Base-by-base conservation (phyloP, 2,113 vertebrate species). In the Pygoscelis adeliae region DNA sequence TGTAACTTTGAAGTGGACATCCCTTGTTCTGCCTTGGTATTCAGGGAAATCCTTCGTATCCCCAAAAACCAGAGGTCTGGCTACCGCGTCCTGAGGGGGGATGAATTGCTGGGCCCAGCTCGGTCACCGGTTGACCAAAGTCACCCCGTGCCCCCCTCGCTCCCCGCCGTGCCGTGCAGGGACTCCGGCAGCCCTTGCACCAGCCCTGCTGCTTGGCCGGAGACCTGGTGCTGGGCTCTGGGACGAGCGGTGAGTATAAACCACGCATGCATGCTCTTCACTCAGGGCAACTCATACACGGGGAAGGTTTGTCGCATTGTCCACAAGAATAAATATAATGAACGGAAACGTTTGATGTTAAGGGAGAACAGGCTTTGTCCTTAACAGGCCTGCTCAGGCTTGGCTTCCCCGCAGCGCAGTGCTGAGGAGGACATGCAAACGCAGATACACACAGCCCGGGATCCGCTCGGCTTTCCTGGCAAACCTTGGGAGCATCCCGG, bases 111-210 rank as follows among this genome's bases (percentile, higher is more conserved):
- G 20, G 55, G 55, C 19, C 26, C 19, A 15, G 47, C 19, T 40
- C 0, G 0, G 19, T 44, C 59, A 12, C 23, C 9, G 17, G 46
- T 38, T 38, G 61, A 15, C 38, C 3, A 0, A 40, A 10, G 17
- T 27, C 25, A 9, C 32, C 21, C 27, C 6, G 2, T 77, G 17
- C 4, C 11, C 16, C 38, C 40, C 4, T 27, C 1, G 5, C 10
- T 55, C 26, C 44, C 27, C 0, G 0, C 15, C 0, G 1, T 38
- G 36, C 42, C 1, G 0, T 8, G 42, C n/a, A 1, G 44, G 36
- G 32, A 4, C 50, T 11, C n/a, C 5, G 63, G 42, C 44, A 30
- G 74, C 36, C 49, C 58, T 50, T 3, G 23, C 7, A 2, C 22
- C 42, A 27, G 32, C 70, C 17, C 29, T 7, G 18, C 40, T 0